Evolutionary conservation across 2,797 vertebrate species (phyloP).

Genomic region (Pangasius sanitwongsei): DNA sequence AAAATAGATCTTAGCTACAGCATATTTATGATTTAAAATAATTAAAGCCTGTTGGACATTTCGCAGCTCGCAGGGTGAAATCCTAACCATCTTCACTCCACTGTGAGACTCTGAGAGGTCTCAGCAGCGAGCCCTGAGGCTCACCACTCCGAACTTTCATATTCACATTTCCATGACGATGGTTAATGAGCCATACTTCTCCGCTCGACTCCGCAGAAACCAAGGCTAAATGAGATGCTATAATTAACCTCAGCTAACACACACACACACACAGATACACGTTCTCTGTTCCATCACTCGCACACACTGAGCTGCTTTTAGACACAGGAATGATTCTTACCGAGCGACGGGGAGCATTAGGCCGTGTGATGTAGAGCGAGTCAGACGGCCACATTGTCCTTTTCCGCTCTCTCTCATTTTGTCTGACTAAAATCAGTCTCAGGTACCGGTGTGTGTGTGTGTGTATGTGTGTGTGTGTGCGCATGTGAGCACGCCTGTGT

Average conservation of each 20-base stretch:
- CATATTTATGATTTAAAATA: background rate
- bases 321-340: background rate
- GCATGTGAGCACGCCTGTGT: background rate
- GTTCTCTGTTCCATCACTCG: background rate
- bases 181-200: conserved; percentile 21
- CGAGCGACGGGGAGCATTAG: conserved; percentile 10
- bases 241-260: conserved; percentile 28
- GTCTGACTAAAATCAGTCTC: background rate
- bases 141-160: background rate
- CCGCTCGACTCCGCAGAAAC: background rate
- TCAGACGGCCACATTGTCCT: background rate
- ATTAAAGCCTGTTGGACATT: background rate
- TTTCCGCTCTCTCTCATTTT: background rate
- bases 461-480: background rate
- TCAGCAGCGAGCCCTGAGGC: conserved; percentile 5
- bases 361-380: conserved; percentile 14
- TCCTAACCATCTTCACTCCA: too few species aligned
- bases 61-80: background rate
- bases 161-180: background rate
- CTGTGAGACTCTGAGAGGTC: background rate
- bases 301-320: conserved; percentile 6
- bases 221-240: conserved; percentile 31
- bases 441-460: background rate
- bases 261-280: background rate
- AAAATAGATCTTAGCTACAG: background rate